Percentiles rank a stretch among this genome's conserved stretches.
Conservation (phyloP, 2,888 invertebrate species). For the Epinotia ramella region DNA sequence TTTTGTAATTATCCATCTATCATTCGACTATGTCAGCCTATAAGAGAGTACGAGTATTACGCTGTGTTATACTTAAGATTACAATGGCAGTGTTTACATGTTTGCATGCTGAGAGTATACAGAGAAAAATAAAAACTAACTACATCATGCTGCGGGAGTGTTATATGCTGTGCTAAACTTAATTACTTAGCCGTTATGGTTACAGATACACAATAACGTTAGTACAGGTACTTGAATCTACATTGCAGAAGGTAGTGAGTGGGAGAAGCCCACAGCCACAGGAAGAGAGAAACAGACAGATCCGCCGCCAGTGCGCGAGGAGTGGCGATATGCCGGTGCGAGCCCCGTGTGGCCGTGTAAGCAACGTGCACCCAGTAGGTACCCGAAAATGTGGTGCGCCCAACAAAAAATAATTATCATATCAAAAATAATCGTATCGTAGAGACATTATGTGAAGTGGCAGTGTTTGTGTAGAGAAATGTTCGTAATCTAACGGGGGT, state of each 20-base stretch:
- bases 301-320: slow-evolving; percentile 83
- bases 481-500: slow-evolving; percentile 81
- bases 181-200: slow-evolving; percentile 40
- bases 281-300: slow-evolving; percentile 86
- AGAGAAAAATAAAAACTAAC: slow-evolving; percentile 43
- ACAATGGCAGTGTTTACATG: slow-evolving; percentile 43
- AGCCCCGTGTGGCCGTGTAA: slow-evolving; percentile 81
- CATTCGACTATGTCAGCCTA: slow-evolving; percentile 42
- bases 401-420: slow-evolving; percentile 67
- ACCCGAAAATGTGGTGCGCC: slow-evolving; percentile 73
- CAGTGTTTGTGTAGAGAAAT: slow-evolving; percentile 74
- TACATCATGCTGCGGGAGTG: slow-evolving; percentile 44
- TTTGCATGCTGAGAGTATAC: slow-evolving; percentile 44
- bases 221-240: slow-evolving; percentile 63
- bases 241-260: slow-evolving; percentile 71
- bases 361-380: slow-evolving; percentile 76
- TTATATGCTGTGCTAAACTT: slow-evolving; percentile 43
- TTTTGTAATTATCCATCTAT: slow-evolving; percentile 39
- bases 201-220: slow-evolving; percentile 39
- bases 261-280: slow-evolving; percentile 83
- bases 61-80: slow-evolving; percentile 38
- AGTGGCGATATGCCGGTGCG: slow-evolving; percentile 63
- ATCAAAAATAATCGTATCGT: slow-evolving; percentile 68
- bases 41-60: slow-evolving; percentile 23
- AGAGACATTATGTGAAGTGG: slow-evolving; percentile 71